Percentiles rank a stretch among this genome's conserved stretches.
These are phyloP conservation scores for Proteles cristata DNA, from an alignment of 2,113 vertebrate genomes.

Conservation along the genomic window DNA sequence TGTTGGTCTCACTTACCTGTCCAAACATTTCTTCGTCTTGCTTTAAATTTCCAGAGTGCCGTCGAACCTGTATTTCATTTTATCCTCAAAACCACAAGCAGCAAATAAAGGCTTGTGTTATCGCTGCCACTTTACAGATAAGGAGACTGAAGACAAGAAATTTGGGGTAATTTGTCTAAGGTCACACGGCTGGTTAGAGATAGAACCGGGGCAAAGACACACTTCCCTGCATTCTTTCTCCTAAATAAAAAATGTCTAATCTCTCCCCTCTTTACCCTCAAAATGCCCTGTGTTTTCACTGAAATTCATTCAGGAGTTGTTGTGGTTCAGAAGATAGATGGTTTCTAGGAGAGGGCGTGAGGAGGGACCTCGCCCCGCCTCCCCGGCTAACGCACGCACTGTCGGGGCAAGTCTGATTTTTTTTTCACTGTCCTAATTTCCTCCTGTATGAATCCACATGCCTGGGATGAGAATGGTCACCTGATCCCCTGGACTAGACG, in stretches of 20 bases:
- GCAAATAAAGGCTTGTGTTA: background rate
- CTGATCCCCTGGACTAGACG: background rate
- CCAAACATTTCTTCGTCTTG: background rate
- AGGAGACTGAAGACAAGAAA: background rate
- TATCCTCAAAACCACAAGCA: background rate
- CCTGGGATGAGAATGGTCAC: no score
- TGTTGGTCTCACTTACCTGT: background rate
- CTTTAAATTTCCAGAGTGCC: background rate
- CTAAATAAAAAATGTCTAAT: background rate
- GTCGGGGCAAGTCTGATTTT: background rate
- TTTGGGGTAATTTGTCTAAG: background rate
- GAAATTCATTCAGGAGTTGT: background rate
- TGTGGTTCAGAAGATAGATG: background rate
- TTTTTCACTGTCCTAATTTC: accelerated
- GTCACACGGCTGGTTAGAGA: background rate
- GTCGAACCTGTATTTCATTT: background rate
- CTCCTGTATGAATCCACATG: background rate
- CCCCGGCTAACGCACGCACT: accelerated
- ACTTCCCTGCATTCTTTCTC: no score
- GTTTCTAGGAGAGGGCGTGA: accelerated
- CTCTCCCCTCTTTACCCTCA: background rate
- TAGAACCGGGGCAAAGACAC: background rate
- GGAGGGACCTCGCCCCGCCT: accelerated
- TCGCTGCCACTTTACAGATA: background rate
- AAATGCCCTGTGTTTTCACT: background rate